Evolutionary conservation across 2,113 vertebrate species (phyloP), one percentile per base, ranked within the genome.

Genomic region (Cheilinus undulatus): DNA sequence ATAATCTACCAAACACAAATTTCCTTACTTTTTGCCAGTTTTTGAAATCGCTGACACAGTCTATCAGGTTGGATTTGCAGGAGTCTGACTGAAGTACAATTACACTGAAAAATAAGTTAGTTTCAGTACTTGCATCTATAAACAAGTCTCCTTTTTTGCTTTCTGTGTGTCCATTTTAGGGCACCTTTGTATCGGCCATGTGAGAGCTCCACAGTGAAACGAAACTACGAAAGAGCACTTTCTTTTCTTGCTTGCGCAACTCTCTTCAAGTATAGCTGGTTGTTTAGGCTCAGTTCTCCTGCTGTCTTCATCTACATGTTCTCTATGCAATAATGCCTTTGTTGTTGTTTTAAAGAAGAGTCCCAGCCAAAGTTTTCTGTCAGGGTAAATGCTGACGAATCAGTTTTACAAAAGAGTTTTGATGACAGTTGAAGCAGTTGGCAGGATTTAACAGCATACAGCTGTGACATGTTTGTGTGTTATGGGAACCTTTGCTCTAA

Each of bases 141-240:
- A n/a, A n/a, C n/a, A n/a, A n/a, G n/a, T 6, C 3, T 13, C 5
- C 0, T 24, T 61, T 8, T 11, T 20, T 64, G 12, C 6, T 9
- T 3, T 7, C 40, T 3, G 40, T 42, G 14, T 54, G 4, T 63
- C 76, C 86, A 74, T 57, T 23, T 67, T 79, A 76, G 63, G 69
- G 52, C 6, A 48, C 32, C 65, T 28, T 54, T 57, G 30, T 26
- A 72, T 28, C 63, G 69, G 22, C 42, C 19, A 8, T 17, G 36
- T 34, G 4, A 28, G 23, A 22, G 28, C 36, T 9, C 51, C 4
- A 32, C 8, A 0, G 34, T 51, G 38, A 32, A 30, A 27, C 14
- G 17, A n/a, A 17, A 2, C 30, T 19, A 3, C 3, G 43, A 6
- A 2, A n/a, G 42, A 43, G 7, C 2, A 42, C 1, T 15, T 40